These are phyloP conservation scores for Octonoba sinensis DNA, from an alignment of 2,888 invertebrate species.

Conservation along the genomic window DNA sequence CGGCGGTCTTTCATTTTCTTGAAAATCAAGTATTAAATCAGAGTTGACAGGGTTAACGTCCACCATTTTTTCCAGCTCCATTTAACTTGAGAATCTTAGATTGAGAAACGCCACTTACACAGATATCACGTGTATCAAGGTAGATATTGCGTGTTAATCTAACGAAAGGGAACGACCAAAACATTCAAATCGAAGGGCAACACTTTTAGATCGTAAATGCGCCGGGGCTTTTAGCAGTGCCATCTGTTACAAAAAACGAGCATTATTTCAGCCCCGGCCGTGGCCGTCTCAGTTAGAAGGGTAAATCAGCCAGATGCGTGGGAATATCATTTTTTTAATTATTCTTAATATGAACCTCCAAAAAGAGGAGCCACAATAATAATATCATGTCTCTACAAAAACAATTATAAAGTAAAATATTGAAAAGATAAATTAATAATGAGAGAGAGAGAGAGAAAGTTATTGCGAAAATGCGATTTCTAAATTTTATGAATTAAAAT, in stretches of 20 bases:
- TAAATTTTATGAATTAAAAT: too few relatives aligned
- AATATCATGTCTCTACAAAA: too few relatives aligned
- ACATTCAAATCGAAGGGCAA: constrained; percentile 34
- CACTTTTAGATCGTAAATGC: constrained; percentile 22
- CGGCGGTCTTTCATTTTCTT: constrained; percentile 58
- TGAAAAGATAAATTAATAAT: too few relatives aligned
- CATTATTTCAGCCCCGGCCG: too few relatives aligned
- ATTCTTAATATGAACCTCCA: too few relatives aligned
- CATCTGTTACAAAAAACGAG: constrained; percentile 11
- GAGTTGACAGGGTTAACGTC: constrained; percentile 48
- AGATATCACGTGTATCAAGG: constrained; percentile 42
- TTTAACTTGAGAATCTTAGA: neutral
- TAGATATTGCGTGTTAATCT: constrained; percentile 37
- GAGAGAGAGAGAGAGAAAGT: too few relatives aligned
- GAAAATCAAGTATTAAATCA: constrained; percentile 31
- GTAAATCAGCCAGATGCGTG: too few relatives aligned
- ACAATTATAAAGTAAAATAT: too few relatives aligned
- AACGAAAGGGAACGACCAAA: constrained; percentile 39
- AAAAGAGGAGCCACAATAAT: too few relatives aligned
- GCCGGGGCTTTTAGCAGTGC: constrained; percentile 6
- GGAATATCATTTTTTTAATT: too few relatives aligned
- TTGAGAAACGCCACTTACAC: neutral
- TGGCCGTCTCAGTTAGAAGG: too few relatives aligned
- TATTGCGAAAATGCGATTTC: too few relatives aligned
- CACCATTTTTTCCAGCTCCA: constrained; percentile 37